These are phyloP conservation scores for Phycodurus eques DNA, from an alignment of 2,113 vertebrate species.

Conservation along the genomic window DNA sequence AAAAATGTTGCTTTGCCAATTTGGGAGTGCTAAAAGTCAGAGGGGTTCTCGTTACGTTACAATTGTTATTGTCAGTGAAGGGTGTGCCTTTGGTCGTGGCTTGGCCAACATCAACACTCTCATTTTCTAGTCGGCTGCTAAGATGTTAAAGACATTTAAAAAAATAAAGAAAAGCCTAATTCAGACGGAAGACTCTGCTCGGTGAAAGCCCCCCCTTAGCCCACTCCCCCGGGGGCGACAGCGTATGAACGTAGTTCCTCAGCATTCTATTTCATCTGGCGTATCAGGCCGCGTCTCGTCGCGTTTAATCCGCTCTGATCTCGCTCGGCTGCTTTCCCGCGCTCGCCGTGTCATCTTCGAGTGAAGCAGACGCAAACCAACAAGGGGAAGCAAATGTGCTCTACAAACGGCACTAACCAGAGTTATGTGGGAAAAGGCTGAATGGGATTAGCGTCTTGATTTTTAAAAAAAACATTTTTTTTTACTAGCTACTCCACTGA, in stretches of 20 bases:
- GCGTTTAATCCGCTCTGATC: slow-evolving; percentile 11
- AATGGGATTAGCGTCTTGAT: slow-evolving; percentile 13
- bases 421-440: slow-evolving; percentile 10
- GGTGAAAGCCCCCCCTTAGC: background rate
- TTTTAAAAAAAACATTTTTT: background rate
- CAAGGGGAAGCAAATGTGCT: slow-evolving; percentile 8
- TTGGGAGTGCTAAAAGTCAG: no score
- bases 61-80: background rate
- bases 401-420: slow-evolving; percentile 8
- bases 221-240: background rate
- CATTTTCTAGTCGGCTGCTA: background rate
- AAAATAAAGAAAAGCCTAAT: no score
- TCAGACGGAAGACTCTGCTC: background rate
- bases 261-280: background rate
- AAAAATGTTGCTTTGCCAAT: background rate
- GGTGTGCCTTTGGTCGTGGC: background rate
- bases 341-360: slow-evolving; percentile 6
- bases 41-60: background rate
- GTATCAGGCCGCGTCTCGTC: background rate
- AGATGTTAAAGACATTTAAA: background rate
- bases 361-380: slow-evolving; percentile 11
- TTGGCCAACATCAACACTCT: background rate
- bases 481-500: background rate
- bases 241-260: background rate
- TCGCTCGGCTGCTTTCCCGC: slow-evolving; percentile 1